Evolutionary conservation across 1,140 invertebrate species (phyloP), one percentile per base, ranked within the genome.

Genomic region (Arion vulgaris): DNA sequence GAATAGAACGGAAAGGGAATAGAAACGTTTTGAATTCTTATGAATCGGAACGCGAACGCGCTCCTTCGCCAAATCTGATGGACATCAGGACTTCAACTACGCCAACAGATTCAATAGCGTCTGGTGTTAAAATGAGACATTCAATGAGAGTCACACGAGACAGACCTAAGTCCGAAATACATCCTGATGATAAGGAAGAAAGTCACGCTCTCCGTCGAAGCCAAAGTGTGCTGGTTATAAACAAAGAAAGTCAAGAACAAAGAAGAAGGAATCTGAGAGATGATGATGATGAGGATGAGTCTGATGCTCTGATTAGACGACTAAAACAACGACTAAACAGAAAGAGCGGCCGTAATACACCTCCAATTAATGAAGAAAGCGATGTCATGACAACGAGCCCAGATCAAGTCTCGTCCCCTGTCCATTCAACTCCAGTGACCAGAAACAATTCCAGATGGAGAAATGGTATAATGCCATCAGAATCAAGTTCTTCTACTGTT

Each of bases 31-130:
- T 85, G n/a, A 87, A 86, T 19, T 75, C 85, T 7, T 83, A 75
- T 41, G 51, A 73, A 5, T 66, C 72, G 51, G 88, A 84, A 7
- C 79, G 90, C 34, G 90, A 91, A 86, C 81, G 89, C 26, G 89
- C 88, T 11, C 73, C 89, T 2, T 89, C 88, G 13, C 89, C 90
- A 41, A 82, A 80, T 69, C 66, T 87, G 15, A 84, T 38, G 0
- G 57, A 62, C 26, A 62, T n/a, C 13, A 62, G 26, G 11, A 62
- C 26, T 7, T 7, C 26, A n/a, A 15, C 57, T n/a, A 32, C 32
- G 36, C 72, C 74, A 11, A 62, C 53, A 7, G 15, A 32, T 2
- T 32, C 51, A 26, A 28, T 49, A 17, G 57, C 23, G 11, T 23
- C 83, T 41, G 69, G 26, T 36, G 28, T 26, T 41, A 32, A 38